A percentile compares a stretch with the other conserved stretches of the same genome.
Evolutionary conservation across 1,140 invertebrate genomes (phyloP).

Genomic region (Charaxes varanes): DNA sequence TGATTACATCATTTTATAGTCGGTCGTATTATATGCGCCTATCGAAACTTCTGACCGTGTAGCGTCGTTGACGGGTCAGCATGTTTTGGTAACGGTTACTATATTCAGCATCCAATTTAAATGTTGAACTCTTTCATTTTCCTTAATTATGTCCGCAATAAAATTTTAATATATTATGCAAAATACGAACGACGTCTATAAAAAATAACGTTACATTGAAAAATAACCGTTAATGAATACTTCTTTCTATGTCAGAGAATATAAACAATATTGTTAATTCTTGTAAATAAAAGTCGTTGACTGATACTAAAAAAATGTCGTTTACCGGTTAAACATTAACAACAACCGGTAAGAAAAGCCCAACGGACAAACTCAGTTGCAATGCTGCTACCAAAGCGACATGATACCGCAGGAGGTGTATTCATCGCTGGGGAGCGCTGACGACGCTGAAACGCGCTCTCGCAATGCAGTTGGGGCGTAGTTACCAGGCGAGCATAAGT

Average conservation of each 20-base stretch:
- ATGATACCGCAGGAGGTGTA: slow-evolving; percentile 44
- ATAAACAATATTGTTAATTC: no score
- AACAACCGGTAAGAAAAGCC: slow-evolving; percentile 10
- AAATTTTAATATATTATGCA: slow-evolving; percentile 6
- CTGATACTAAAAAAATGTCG: no score
- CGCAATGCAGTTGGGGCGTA: slow-evolving; percentile 69
- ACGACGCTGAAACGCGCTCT: slow-evolving; percentile 49
- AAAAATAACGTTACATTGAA: slow-evolving; percentile 5
- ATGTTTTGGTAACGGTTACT: background rate
- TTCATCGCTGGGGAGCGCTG: slow-evolving; percentile 9
- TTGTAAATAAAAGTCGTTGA: no score
- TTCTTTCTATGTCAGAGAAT: no score
- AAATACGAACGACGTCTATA: background rate
- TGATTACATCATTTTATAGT: slow-evolving; percentile 27
- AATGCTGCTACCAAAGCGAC: slow-evolving; percentile 60
- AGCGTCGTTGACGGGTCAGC: background rate
- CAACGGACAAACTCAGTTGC: slow-evolving; percentile 43
- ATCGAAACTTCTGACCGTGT: slow-evolving; percentile 1
- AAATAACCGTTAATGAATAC: background rate
- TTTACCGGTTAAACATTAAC: background rate
- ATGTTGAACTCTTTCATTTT: background rate
- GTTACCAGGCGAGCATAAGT: slow-evolving; percentile 60
- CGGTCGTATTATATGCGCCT: slow-evolving; percentile 14
- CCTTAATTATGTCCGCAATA: background rate
- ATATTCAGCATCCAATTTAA: background rate